Percentiles rank a stretch among this genome's conserved stretches.
Conservation (phyloP, 2,113 vertebrate species). For the Drymodes brunneopygia region DNA sequence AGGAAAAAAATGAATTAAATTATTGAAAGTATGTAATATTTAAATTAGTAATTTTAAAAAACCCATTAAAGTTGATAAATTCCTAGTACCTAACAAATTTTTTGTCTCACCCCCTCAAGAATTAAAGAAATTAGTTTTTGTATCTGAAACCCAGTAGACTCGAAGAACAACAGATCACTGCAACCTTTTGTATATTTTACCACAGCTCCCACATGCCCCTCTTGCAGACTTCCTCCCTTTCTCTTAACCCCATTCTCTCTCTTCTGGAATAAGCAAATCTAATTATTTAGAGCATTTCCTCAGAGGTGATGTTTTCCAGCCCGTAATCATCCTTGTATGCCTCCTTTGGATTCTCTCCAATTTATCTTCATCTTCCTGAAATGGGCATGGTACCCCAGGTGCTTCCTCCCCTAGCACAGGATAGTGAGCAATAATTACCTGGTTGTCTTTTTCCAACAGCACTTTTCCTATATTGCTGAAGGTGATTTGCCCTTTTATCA, state of each 20-base stretch:
- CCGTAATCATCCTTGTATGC: background rate
- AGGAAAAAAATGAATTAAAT: background rate
- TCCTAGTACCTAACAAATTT: background rate
- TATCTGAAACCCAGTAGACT: background rate
- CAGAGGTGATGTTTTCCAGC: slow-evolving; percentile 5
- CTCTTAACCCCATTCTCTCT: background rate
- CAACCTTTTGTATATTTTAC: background rate
- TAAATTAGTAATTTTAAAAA: background rate
- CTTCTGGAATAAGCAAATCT: slow-evolving; percentile 20
- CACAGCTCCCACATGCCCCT: background rate
- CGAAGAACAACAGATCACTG: background rate
- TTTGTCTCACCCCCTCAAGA: background rate
- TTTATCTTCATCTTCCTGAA: slow-evolving; percentile 35
- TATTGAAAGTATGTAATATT: background rate
- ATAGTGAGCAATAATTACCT: slow-evolving; percentile 5
- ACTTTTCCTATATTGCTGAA: background rate
- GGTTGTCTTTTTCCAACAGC: background rate
- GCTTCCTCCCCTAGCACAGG: background rate
- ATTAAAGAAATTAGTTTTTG: background rate
- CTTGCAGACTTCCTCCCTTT: background rate
- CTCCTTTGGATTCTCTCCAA: slow-evolving; percentile 8
- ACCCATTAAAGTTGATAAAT: background rate
- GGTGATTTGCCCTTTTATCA: background rate
- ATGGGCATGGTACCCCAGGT: background rate
- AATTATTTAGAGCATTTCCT: slow-evolving; percentile 44